A percentile compares a stretch with the other conserved stretches of the same genome.
Evolutionary conservation across 2,113 vertebrate genomes (phyloP).

Genomic region (Tragelaphus imberbis): DNA sequence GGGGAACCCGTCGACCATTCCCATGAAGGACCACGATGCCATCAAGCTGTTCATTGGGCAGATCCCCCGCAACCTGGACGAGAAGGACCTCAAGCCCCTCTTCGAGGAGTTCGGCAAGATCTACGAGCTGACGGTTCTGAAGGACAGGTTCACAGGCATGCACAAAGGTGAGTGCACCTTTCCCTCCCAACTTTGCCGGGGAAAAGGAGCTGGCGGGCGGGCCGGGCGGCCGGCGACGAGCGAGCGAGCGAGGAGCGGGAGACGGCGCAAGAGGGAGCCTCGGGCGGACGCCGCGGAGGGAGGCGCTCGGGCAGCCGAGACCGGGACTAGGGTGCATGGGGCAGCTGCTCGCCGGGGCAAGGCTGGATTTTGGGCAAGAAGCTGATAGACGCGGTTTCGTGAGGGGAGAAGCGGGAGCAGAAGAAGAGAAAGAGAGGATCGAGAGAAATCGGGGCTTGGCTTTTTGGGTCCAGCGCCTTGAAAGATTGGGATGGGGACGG

Average conservation of each 20-base stretch:
- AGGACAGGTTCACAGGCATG: conserved; percentile 99
- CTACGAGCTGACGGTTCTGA: conserved; percentile 99
- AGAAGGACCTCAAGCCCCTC: conserved; percentile 99
- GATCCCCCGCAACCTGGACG: conserved; percentile 99
- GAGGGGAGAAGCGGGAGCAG: conserved; percentile 23
- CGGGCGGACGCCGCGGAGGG: conserved; percentile 50
- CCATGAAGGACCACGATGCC: conserved; percentile 99
- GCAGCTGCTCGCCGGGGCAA: conserved; percentile 60
- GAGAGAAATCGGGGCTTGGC: conserved; percentile 4
- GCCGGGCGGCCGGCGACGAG: conserved; percentile 57
- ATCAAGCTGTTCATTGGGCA: conserved; percentile 99
- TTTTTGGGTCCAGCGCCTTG: conserved; percentile 28
- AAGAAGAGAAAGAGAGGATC: conserved; percentile 48
- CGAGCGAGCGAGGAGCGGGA: conserved; percentile 46
- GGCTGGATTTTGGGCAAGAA: conserved; percentile 46
- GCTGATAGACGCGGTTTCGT: not conserved
- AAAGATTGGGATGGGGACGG: conserved; percentile 48
- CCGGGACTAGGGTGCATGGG: conserved; percentile 58
- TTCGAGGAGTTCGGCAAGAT: conserved; percentile 99
- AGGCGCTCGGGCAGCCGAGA: conserved; percentile 55
- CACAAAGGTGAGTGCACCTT: conserved; percentile 94
- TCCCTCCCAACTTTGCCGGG: conserved; percentile 80
- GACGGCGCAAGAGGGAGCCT: conserved; percentile 51
- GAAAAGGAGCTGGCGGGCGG: conserved; percentile 69
- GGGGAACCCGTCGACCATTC: conserved; percentile 97